Base-by-base conservation (phyloP, 2,113 vertebrate species). In the Petroica traversi region DNA sequence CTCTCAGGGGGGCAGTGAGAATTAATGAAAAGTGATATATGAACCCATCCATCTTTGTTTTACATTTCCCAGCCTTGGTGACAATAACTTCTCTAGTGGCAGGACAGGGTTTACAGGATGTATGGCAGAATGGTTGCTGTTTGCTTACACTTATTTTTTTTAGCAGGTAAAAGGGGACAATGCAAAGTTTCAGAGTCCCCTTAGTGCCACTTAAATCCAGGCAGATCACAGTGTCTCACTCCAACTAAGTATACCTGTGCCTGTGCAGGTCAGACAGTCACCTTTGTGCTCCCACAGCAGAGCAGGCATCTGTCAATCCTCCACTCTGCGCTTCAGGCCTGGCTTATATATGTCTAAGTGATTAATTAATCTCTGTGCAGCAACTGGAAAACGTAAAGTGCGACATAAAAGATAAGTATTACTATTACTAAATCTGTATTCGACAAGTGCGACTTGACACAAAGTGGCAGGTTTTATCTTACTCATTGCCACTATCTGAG, bases 311-410 rank as follows among this genome's bases (percentile, higher is more conserved):
- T 90, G 82, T 63, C 93, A 93, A 0, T 83, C 88, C 85, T 88
- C 61, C 74, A 88, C 8, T 24, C 76, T 8, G 51, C 74, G 63
- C 89, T 85, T 63, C 72, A 71, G 71, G 59, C 67, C 71, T 63
- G 46, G 38, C 75, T 96, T 95, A 46, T 59, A 43, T 67, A 83
- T 1, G 25, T 83, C 72, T 88, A 79, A 63, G 92, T 86, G 92
- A 94, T 95, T 94, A 96, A 95, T 96, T 96, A 95, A 94, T 96
- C 96, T 96, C 92, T 80, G 89, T 77, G 72, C 94, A 96, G 95
- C 88, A 92, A 94, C 72, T 94, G 93, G 92, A 83, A 95, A 96
- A 94, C 95, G 95, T 80, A 86, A 95, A 96, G 94, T 92, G 95
- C 89, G 88, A 89, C 93, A 89, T 96, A 96, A 96, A 94, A 93